phyloP scores from a whole-genome alignment of 1,140 invertebrate species.

The Hypothenemus hampei region DNA sequence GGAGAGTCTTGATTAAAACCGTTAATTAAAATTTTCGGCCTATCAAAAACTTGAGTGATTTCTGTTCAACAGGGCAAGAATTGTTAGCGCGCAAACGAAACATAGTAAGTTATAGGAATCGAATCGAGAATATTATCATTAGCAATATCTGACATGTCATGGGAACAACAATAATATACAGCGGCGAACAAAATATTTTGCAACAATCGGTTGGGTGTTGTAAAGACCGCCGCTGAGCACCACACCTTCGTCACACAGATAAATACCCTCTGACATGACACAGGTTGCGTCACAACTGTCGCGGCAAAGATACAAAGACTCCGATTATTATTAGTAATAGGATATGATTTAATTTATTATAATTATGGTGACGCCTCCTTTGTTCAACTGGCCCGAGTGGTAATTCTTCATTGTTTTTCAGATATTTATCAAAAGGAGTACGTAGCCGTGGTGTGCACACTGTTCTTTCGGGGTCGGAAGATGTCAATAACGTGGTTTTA shows the following conservation, averaged over 20 bases:
- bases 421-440: too few species aligned
- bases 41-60: too few species aligned
- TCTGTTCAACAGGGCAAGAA: too few species aligned
- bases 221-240: constrained; percentile 27
- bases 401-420: not conserved
- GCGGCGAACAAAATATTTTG: constrained; percentile 29
- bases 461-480: too few species aligned
- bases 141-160: constrained; percentile 26
- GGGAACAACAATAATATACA: constrained; percentile 25
- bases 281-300: constrained; percentile 15
- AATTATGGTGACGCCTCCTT: constrained; percentile 8
- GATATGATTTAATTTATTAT: constrained; percentile 18
- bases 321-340: constrained; percentile 4
- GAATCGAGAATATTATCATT: constrained; percentile 16
- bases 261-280: constrained; percentile 36
- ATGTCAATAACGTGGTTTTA: too few species aligned
- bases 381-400: not conserved
- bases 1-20: too few species aligned
- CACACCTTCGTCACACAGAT: constrained; percentile 32
- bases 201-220: constrained; percentile 34
- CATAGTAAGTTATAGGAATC: too few species aligned
- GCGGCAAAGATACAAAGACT: constrained; percentile 12
- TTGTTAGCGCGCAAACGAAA: too few species aligned
- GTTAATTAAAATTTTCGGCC: too few species aligned
- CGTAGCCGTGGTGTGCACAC: too few species aligned